Conservation (phyloP, 2,888 invertebrate species). For the Hyposoter didymator region DNA sequence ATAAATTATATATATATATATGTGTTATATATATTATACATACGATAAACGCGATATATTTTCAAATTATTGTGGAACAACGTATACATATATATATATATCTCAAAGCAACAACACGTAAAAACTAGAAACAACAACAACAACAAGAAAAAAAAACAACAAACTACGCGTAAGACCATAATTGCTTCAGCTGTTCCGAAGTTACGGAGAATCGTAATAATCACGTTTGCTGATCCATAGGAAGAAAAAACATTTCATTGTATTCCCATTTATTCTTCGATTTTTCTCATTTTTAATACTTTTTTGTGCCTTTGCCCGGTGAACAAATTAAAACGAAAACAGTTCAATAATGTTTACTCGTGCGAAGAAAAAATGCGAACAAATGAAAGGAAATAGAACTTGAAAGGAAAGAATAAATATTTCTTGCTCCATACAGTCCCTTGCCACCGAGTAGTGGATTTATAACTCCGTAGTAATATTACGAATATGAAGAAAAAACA, state of each 20-base stretch:
- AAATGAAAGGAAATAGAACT: not conserved
- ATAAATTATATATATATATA: conserved; percentile 50
- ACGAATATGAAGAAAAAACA: conserved; percentile 64
- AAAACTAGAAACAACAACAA: not conserved
- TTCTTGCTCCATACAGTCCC: conserved; percentile 34
- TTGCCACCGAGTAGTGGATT: conserved; percentile 53
- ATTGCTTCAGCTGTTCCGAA: conserved; percentile 60
- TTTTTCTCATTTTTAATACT: conserved; percentile 36
- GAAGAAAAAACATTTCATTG: conserved; percentile 51
- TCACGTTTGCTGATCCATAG: conserved; percentile 35
- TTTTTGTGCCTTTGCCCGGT: conserved; percentile 53
- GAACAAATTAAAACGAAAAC: conserved; percentile 45
- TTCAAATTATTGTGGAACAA: conserved; percentile 62
- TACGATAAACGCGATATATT: conserved; percentile 56
- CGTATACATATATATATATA: conserved; percentile 9
- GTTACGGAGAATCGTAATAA: conserved; percentile 34
- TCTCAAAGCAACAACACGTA: not conserved
- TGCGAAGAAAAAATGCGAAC: conserved; percentile 27
- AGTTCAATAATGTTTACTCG: conserved; percentile 50
- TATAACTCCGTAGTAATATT: conserved; percentile 79
- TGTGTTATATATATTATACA: conserved; percentile 50
- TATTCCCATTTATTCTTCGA: conserved; percentile 17
- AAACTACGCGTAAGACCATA: conserved; percentile 44
- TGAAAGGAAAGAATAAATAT: conserved; percentile 5
- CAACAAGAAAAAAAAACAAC: conserved; percentile 32